Conservation (phyloP, 2,888 invertebrate genomes). For the Polydrusus cervinus region DNA sequence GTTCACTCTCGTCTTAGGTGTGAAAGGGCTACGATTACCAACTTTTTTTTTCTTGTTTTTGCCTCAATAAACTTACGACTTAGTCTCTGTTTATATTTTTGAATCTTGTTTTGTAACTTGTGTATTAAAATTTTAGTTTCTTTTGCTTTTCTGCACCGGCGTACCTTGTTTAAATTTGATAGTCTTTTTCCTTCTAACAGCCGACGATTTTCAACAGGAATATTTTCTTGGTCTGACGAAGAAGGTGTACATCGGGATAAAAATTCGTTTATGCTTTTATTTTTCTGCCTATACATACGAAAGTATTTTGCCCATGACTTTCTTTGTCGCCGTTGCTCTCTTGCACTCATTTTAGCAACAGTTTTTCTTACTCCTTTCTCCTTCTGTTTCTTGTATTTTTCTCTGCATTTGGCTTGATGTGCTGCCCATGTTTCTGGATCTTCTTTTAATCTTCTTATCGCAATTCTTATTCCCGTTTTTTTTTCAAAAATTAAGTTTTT, state of each 20-base stretch:
- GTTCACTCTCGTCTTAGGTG: background rate
- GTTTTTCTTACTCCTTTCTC: constrained; percentile 1
- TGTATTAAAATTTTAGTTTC: background rate
- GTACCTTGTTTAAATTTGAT: constrained; percentile 1
- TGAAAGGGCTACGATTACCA: background rate
- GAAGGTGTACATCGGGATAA: background rate
- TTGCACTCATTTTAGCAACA: background rate
- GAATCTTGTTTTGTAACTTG: background rate
- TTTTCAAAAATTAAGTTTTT: background rate
- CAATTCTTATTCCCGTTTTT: background rate
- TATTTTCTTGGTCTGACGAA: background rate
- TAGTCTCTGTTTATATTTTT: background rate
- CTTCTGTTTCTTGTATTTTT: background rate
- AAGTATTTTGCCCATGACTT: background rate
- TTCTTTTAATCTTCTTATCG: background rate
- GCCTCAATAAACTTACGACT: background rate
- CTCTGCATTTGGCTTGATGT: background rate
- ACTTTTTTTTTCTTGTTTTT: background rate
- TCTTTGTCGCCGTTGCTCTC: constrained; percentile 1
- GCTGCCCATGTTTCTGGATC: background rate
- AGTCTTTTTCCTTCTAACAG: background rate
- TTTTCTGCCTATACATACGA: background rate
- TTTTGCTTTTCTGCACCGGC: background rate
- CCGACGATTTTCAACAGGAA: background rate
- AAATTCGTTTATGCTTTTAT: background rate